phyloP scores from a whole-genome alignment of 2,888 invertebrate genomes.

The Nephrotoma guestfalica region DNA sequence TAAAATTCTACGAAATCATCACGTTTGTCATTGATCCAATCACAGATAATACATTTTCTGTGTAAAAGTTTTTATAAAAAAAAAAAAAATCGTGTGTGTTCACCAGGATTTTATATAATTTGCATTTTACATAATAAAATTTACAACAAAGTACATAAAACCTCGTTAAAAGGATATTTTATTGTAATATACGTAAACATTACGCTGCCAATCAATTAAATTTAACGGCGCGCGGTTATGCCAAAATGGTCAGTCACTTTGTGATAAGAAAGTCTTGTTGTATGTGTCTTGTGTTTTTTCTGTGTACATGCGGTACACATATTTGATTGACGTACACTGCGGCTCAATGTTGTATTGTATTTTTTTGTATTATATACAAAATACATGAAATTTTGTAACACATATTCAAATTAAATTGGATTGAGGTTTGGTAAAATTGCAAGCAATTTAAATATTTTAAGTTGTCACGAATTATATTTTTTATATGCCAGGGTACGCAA shows the following conservation, averaged over 20 bases:
- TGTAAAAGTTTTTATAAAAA: background rate
- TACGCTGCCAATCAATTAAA: background rate
- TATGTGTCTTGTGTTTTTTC: background rate
- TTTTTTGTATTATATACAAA: background rate
- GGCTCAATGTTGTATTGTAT: background rate
- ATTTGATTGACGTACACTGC: background rate
- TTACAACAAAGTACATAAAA: background rate
- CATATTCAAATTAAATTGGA: background rate
- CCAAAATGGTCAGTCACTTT: background rate
- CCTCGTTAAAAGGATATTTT: background rate
- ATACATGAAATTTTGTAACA: background rate
- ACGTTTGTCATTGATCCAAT: background rate
- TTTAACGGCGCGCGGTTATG: background rate
- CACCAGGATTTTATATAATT: background rate
- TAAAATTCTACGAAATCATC: background rate
- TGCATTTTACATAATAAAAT: background rate
- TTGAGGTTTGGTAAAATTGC: background rate
- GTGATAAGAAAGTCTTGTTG: background rate
- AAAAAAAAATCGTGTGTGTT: background rate
- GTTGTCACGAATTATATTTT: background rate
- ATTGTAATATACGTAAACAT: background rate
- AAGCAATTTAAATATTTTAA: background rate
- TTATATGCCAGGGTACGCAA: background rate
- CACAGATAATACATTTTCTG: background rate
- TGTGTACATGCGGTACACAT: background rate